Conservation (phyloP, 2,113 vertebrate genomes). For the Myiopsitta monachus region DNA sequence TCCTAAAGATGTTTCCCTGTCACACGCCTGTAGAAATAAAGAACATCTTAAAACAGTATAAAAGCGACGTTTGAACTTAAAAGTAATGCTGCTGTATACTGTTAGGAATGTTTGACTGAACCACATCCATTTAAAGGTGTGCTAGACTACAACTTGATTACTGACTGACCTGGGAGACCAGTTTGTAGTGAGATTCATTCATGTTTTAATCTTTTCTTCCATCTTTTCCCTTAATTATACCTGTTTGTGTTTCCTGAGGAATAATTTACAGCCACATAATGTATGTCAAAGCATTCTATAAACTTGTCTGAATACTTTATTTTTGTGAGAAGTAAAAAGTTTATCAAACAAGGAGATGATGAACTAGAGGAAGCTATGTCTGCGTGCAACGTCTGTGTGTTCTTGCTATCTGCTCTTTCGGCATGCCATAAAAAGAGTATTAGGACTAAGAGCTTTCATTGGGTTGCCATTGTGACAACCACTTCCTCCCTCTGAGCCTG, state of each 20-base stretch:
- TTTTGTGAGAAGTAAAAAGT: conserved; percentile 52
- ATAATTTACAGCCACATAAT: conserved; percentile 47
- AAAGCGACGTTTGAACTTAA: neutral
- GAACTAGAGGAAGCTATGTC: conserved; percentile 27
- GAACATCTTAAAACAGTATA: neutral
- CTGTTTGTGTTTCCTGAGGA: conserved; percentile 45
- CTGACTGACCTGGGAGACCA: neutral
- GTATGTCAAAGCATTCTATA: conserved; percentile 47
- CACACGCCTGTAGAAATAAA: neutral
- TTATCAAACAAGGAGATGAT: conserved; percentile 44
- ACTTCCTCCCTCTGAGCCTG: neutral
- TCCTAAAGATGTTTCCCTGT: neutral
- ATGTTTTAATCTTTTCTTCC: conserved; percentile 35
- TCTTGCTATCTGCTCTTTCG: neutral
- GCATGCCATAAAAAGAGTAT: neutral
- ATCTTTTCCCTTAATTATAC: conserved; percentile 46
- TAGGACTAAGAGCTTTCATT: neutral
- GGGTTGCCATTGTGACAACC: neutral
- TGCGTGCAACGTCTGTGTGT: neutral
- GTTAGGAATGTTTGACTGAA: neutral
- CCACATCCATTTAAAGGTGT: neutral
- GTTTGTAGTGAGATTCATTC: neutral
- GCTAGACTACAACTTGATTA: neutral
- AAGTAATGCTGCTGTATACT: neutral
- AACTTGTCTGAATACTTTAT: conserved; percentile 56